Conservation (phyloP, 2,888 invertebrate genomes). For the Argyresthia albistria region DNA sequence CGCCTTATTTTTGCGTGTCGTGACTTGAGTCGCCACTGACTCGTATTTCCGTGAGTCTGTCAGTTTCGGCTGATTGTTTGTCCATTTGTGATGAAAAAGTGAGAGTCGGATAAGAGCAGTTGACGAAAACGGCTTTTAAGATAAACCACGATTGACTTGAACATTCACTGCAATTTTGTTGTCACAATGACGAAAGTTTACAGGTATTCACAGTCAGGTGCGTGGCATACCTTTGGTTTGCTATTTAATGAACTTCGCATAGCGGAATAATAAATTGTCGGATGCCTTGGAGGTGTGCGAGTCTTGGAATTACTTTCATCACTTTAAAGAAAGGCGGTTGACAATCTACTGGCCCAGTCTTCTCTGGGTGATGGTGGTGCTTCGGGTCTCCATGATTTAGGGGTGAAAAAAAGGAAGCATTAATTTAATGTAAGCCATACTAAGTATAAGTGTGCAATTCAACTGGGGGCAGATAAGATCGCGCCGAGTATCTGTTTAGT, state of each 20-base stretch:
- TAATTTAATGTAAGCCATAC: too few species aligned
- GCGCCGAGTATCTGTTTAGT: too few species aligned
- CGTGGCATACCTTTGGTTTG: too few species aligned
- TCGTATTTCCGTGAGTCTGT: neutral
- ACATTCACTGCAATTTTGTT: too few species aligned
- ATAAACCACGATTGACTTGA: neutral
- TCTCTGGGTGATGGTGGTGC: neutral
- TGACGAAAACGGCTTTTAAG: neutral
- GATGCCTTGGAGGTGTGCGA: neutral
- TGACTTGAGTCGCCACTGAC: too few species aligned
- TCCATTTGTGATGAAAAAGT: neutral
- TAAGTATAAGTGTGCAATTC: too few species aligned
- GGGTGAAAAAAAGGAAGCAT: too few species aligned
- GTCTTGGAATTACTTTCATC: conserved; percentile 3
- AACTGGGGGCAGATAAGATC: too few species aligned
- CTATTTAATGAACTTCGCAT: neutral
- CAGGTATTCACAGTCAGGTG: too few species aligned
- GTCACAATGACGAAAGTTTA: too few species aligned
- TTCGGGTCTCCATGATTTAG: neutral
- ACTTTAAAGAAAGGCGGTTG: conserved; percentile 4
- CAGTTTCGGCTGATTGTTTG: neutral
- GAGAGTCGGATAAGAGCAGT: neutral
- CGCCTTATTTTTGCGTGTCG: neutral
- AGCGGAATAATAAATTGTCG: neutral
- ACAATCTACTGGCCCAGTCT: neutral